Percentiles rank a stretch among this genome's conserved stretches.
Evolutionary conservation across 2,888 invertebrate species (phyloP).

Genomic region (Acronicta alni): DNA sequence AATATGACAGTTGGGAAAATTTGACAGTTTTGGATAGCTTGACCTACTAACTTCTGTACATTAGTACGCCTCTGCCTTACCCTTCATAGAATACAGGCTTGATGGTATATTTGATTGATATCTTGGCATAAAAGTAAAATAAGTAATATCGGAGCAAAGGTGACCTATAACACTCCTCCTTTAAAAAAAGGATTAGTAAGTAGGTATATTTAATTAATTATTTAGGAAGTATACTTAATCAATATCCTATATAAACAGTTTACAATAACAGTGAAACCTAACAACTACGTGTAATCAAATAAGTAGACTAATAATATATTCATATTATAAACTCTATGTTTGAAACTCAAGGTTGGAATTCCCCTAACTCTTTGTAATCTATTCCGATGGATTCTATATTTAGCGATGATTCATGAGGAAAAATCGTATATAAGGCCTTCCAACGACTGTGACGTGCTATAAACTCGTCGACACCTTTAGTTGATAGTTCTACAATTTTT

Average conservation of each 20-base stretch:
- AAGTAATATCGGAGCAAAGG: no score
- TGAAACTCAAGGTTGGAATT: conserved; percentile 8
- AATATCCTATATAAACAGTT: conserved; percentile 3
- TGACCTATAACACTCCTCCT: no score
- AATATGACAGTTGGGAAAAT: no score
- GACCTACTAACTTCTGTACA: no score
- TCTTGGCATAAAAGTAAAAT: no score
- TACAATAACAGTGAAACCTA: conserved; percentile 17
- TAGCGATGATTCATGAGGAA: conserved; percentile 47
- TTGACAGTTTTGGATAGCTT: no score
- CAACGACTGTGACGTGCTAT: conserved; percentile 45
- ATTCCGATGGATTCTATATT: conserved; percentile 18
- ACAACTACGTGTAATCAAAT: conserved; percentile 33
- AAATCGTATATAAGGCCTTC: conserved; percentile 43
- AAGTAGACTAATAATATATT: conserved; percentile 7
- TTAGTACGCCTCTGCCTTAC: no score
- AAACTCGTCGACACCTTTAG: conserved; percentile 47
- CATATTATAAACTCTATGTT: conserved; percentile 7
- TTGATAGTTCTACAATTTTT: conserved; percentile 42
- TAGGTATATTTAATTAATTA: no score
- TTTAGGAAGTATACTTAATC: background rate
- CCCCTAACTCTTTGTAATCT: conserved; percentile 17
- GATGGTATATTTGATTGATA: no score
- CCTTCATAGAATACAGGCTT: no score
- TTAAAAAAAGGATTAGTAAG: no score